Base-by-base conservation (phyloP, 1,140 invertebrate genomes). In the Luehdorfia chinensis region DNA sequence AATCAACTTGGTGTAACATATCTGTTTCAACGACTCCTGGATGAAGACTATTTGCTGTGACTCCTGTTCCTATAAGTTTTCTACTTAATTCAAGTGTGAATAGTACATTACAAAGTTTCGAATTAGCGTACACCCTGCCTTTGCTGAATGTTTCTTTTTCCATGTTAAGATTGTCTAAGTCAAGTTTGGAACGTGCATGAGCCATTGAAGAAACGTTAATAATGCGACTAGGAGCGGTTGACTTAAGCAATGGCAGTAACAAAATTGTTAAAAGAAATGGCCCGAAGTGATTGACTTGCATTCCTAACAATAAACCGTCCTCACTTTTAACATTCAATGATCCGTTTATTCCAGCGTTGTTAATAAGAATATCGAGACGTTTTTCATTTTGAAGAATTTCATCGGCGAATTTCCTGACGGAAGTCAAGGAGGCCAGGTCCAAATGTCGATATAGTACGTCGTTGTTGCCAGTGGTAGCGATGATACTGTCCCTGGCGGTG, bases 221-320 rank as follows among this genome's bases (percentile, higher is more conserved):
- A 33, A 98, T 94, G 14, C 96, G 90, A 51, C 93, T 92, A 0
- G 94, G 92, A 0, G 89, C 87, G 1, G 94, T 93, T 54, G 90
- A 89, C 81, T 95, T 96, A 47, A 97, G 63, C 12, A 95, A 69
- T 55, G 94, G 95, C 18, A 89, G 84, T 9, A 91, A 73, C 28
- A 91, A 75, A 65, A 87, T 87, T 0, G 95, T 96, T 7, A 97
- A 75, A 1, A 96, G 85, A 69, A 96, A 96, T 13, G 93, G 94
- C 0, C 94, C 94, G 70, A 95, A 95, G 69, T 96, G 91, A 85
- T 98, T 98, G 0, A 93, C 93, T 12, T 93, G 94, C 92, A 95
- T 95, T 0, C 92, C 93, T 45, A 92, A 77, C 67, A 96, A 93
- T 3, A 96, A 69, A 2, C 93, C 93, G 81, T 97, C 95, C 67